Base-by-base conservation (phyloP, 2,113 vertebrate species). In the Dasyornis broadbenti region DNA sequence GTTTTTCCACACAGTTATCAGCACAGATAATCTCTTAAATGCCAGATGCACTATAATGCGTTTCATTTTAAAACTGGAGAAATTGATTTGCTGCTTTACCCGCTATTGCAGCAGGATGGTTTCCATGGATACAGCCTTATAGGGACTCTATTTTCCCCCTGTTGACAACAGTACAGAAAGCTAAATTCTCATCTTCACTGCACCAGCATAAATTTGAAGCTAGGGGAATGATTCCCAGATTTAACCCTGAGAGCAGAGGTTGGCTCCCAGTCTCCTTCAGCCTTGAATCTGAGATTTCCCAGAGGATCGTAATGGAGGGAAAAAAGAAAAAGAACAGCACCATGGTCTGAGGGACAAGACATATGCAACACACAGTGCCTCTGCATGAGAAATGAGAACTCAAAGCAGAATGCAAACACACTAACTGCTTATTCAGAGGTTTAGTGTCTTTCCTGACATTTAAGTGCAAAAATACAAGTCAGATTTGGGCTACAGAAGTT, bases 111-210 rank as follows among this genome's bases (percentile, higher is more conserved):
- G 91, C 59, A 87, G 80, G 49, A 85, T 37, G 92, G 97, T 97
- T 97, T 97, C 97, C 96, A 97, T 96, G 97, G 97, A 72, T 95
- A 97, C 97, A 82, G 92, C 68, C 68, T 95, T 93, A 90, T 4
- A 86, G 57, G 14, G n/a, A 79, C 87, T 96, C 75, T 94, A 78
- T 80, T 94, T 95, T 91, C 60, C 60, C 82, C 68, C 69, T 89
- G 86, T 81, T 89, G 92, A 91, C 93, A 97, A 70, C 81, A 75
- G 80, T 21, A 77, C 73, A 69, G 77, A 91, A 92, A 93, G 86
- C 89, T 92, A 90, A 95, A 87, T 64, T 96, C 86, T 87, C 81
- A 78, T 97, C 78, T 84, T 72, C 68, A 53, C 37, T 84, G 94
- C 92, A 90, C 53, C 90, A 91, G 91, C 87, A 79, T 73, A 82